Conservation (phyloP, 1,140 invertebrate genomes). For the Cotesia typhae region DNA sequence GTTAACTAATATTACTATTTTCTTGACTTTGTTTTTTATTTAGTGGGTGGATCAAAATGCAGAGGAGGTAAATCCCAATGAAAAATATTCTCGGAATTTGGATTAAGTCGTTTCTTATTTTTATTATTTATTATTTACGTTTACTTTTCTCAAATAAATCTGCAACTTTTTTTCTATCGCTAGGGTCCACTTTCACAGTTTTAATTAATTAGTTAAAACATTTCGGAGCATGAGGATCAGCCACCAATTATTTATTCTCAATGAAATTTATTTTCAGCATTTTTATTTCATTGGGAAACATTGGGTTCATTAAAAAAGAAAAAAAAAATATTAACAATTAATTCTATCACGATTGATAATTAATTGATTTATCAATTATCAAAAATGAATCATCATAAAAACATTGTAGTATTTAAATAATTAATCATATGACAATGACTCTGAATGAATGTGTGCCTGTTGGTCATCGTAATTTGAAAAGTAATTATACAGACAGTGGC, state of each 20-base stretch:
- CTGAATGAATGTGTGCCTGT: slow-evolving; percentile 65
- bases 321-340: no score
- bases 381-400: no score
- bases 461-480: slow-evolving; percentile 45
- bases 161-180: slow-evolving; percentile 14
- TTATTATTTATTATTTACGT: slow-evolving; percentile 38
- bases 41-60: slow-evolving; percentile 74
- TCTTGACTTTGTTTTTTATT: slow-evolving; percentile 60
- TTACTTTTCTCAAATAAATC: neutral
- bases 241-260: neutral
- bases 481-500: slow-evolving; percentile 46
- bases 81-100: slow-evolving; percentile 48
- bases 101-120: slow-evolving; percentile 45
- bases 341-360: no score
- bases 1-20: slow-evolving; percentile 47
- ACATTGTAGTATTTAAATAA: neutral
- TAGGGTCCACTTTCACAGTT: neutral
- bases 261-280: neutral
- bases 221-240: slow-evolving; percentile 20
- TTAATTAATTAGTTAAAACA: neutral
- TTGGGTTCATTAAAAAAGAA: no score
- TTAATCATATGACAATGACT: slow-evolving; percentile 41
- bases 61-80: slow-evolving; percentile 69
- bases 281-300: neutral
- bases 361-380: no score